phyloP scores from a whole-genome alignment of 2,113 vertebrate species.

The Indicator maculatus region DNA sequence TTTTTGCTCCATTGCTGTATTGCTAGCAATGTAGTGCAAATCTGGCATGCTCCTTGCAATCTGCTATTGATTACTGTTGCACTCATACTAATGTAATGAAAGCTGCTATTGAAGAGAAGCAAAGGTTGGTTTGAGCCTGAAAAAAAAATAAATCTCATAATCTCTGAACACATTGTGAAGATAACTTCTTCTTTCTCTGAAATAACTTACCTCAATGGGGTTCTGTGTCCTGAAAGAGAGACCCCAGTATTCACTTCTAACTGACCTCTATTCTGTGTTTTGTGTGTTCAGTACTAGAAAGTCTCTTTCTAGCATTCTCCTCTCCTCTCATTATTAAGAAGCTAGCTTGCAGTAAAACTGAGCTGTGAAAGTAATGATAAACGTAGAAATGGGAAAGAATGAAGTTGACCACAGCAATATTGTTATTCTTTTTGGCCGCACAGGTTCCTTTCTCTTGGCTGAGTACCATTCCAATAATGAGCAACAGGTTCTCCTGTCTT shows the following conservation, averaged over 20 bases:
- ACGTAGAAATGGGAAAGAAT: neutral
- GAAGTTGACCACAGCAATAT: neutral
- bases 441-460: neutral
- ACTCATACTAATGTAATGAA: neutral
- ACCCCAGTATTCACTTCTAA: neutral
- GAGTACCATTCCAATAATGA: neutral
- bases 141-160: neutral
- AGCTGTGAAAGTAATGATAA: neutral
- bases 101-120: neutral
- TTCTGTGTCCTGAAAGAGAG: neutral
- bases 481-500: neutral
- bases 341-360: neutral
- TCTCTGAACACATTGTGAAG: neutral
- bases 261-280: neutral
- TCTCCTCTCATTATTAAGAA: neutral
- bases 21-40: neutral
- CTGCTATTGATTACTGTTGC: neutral
- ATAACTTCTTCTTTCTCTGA: neutral
- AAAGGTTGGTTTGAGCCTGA: neutral
- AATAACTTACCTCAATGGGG: neutral
- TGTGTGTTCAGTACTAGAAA: neutral
- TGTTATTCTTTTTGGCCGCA: neutral
- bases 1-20: neutral
- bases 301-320: neutral
- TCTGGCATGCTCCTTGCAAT: neutral